phyloP scores from a whole-genome alignment of 2,113 vertebrate species.

The Elaphurus davidianus region DNA sequence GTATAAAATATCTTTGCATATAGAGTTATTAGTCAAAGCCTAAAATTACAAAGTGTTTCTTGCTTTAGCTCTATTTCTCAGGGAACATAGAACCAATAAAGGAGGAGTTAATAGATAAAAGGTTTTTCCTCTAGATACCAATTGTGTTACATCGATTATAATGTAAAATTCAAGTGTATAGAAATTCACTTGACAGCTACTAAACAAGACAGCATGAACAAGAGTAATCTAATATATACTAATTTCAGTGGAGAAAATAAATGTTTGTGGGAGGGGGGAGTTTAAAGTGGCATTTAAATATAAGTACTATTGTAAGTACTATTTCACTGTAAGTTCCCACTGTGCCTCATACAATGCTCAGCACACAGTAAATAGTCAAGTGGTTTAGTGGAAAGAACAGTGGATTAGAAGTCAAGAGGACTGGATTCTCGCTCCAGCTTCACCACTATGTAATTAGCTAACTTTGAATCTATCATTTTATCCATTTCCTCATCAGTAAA shows the following conservation, averaged over 20 bases:
- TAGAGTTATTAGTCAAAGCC: slow-evolving; percentile 50
- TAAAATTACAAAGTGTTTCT: slow-evolving; percentile 45
- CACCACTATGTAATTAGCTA: slow-evolving; percentile 50
- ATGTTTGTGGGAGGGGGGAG: slow-evolving; percentile 69
- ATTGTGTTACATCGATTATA: slow-evolving; percentile 66
- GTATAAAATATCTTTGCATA: slow-evolving; percentile 35
- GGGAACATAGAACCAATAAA: slow-evolving; percentile 41
- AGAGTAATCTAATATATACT: slow-evolving; percentile 75
- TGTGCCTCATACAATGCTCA: slow-evolving; percentile 55
- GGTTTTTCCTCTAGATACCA: slow-evolving; percentile 62
- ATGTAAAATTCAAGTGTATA: slow-evolving; percentile 63
- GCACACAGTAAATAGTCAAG: slow-evolving; percentile 55
- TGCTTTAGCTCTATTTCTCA: slow-evolving; percentile 60
- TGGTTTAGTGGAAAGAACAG: slow-evolving; percentile 60
- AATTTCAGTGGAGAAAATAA: slow-evolving; percentile 73
- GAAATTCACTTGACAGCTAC: slow-evolving; percentile 73
- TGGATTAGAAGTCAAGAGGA: slow-evolving; percentile 53
- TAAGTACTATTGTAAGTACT: slow-evolving; percentile 70
- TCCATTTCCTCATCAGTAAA: slow-evolving; percentile 44
- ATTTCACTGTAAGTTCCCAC: slow-evolving; percentile 65
- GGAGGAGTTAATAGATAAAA: slow-evolving; percentile 71
- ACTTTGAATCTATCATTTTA: slow-evolving; percentile 50
- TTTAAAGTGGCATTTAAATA: slow-evolving; percentile 73
- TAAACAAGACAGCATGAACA: slow-evolving; percentile 74
- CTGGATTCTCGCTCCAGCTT: slow-evolving; percentile 37